Evolutionary conservation across 1,140 invertebrate genomes (phyloP), one percentile per base, ranked within the genome.

Genomic region (Drosophila bocki): DNA sequence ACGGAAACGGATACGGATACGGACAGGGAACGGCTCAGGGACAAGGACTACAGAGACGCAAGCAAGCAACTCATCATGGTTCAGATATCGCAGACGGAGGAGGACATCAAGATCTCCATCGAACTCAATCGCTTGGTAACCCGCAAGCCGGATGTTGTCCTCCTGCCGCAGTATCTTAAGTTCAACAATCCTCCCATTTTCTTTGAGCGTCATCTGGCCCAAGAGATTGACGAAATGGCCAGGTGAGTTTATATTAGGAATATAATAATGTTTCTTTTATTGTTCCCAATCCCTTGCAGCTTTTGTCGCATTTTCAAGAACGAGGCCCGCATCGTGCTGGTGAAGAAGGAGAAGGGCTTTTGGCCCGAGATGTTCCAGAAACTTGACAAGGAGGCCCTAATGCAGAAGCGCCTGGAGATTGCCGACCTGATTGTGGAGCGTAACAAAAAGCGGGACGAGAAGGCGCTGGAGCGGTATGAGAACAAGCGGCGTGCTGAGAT

Each of bases 171-270:
- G 50, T 92, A 92, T 63, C 51, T 92, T 0, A 92, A 92, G 45
- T 92, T 91, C 32, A 92, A 92, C 58, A 92, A 91, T 86, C 91
- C 91, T 12, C 91, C 91, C 7, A 92, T 92, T 76, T 92, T 91
- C 44, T 92, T 92, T 53, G 91, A 92, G 61, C 83, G 91, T 0
- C 91, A 92, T 71, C 53, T 92, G 15, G 57, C 74, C 9, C 78
- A 91, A 7, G 91, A 92, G 57, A 90, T 92, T 3, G 91, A 92
- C 45, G 91, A 92, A 39, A 78, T 91, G 74, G 76, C 91, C 42
- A 92, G 75, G 75, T 78, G 9, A 47, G 35, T 22, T 22, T 1
- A 22, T 15, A 1, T 3, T 3, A n/a, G 0, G 0, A 39, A 6
- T 3, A 0, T 0, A 15, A 15, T 9, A 39, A 7, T 54, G 2